Conservation (phyloP, 2,888 invertebrate species). For the Agonopterix alstromeriana region DNA sequence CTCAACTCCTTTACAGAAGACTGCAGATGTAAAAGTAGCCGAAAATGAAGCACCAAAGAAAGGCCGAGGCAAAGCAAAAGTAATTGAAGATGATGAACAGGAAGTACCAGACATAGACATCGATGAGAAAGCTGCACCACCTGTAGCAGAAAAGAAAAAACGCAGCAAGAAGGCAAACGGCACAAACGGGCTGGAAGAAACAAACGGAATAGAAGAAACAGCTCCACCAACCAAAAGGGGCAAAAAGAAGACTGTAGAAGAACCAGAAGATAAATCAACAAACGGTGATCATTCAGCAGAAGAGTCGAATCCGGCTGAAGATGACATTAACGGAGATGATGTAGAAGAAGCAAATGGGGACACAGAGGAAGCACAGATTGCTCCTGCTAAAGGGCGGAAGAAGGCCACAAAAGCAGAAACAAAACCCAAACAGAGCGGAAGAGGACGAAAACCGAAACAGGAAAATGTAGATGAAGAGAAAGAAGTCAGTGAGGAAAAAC, state of each 20-base stretch:
- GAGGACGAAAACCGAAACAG: slow-evolving; percentile 45
- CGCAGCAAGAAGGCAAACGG: slow-evolving; percentile 48
- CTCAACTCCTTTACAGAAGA: slow-evolving; percentile 46
- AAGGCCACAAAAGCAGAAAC: slow-evolving; percentile 38
- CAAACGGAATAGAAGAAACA: slow-evolving; percentile 34
- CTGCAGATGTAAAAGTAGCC: slow-evolving; percentile 44
- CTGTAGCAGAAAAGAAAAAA: slow-evolving; percentile 38
- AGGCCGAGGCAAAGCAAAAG: slow-evolving; percentile 55
- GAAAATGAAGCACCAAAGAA: slow-evolving; percentile 55
- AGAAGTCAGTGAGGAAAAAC: slow-evolving; percentile 32
- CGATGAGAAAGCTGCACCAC: slow-evolving; percentile 19
- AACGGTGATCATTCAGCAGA: slow-evolving; percentile 43
- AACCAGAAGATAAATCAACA: slow-evolving; percentile 32
- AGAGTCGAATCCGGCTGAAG: slow-evolving; percentile 28
- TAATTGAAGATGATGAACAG: slow-evolving; percentile 25
- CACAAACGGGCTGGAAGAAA: slow-evolving; percentile 15
- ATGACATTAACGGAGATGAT: slow-evolving; percentile 41
- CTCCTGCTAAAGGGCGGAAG: slow-evolving; percentile 44
- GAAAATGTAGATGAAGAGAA: slow-evolving; percentile 24
- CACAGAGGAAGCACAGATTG: slow-evolving; percentile 20
- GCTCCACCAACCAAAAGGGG: slow-evolving; percentile 46
- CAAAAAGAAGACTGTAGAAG: slow-evolving; percentile 47
- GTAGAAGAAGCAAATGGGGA: slow-evolving; percentile 20
- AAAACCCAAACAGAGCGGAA: slow-evolving; percentile 34
- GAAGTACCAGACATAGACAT: slow-evolving; percentile 27